These are phyloP conservation scores for Misgurnus mizolepis DNA, from an alignment of 2,113 vertebrate species.

Conservation along the genomic window DNA sequence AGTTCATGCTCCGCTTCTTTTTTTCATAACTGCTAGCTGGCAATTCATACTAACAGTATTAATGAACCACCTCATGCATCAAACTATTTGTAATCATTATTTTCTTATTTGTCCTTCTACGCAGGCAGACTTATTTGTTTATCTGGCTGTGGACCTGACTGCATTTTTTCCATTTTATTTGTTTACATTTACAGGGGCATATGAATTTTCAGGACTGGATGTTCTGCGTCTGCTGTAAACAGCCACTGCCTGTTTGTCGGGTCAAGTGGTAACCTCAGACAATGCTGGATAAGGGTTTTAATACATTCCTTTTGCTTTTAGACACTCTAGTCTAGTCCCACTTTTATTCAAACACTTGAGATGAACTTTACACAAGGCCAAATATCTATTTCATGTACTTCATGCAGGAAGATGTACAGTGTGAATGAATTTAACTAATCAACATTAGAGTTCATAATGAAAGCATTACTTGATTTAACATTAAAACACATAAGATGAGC, in stretches of 20 bases:
- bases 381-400: background rate
- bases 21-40: too few species aligned
- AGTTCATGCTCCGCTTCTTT: too few species aligned
- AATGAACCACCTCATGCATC: too few species aligned
- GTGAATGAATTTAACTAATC: background rate
- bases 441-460: background rate
- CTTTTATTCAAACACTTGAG: background rate
- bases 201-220: constrained; percentile 16
- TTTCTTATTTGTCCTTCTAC: background rate
- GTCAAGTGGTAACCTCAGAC: background rate
- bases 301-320: background rate
- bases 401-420: background rate
- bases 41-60: too few species aligned
- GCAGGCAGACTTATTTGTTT: background rate
- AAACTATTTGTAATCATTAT: background rate
- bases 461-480: background rate
- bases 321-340: background rate
- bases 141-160: background rate
- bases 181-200: constrained; percentile 26
- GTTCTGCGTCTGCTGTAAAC: constrained; percentile 4
- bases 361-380: background rate
- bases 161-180: constrained; percentile 14
- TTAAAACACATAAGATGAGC: background rate
- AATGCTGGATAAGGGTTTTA: background rate
- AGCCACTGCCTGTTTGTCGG: constrained; percentile 11